Conservation (phyloP, 2,888 invertebrate genomes). For the Dorcus hopei region DNA sequence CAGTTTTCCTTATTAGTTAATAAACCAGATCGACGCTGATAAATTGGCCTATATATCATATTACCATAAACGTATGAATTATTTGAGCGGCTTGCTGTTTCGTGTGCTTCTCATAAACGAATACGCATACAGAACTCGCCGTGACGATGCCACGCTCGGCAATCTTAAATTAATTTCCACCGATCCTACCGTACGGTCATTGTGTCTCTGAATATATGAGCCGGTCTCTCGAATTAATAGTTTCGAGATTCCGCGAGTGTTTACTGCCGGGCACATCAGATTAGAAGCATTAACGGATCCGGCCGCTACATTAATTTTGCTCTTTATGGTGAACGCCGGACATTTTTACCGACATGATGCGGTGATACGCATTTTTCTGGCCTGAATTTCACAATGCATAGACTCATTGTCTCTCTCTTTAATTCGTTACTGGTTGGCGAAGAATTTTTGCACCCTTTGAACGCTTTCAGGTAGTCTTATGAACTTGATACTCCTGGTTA, state of each 20-base stretch:
- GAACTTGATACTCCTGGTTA: no score
- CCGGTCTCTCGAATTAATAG: slow-evolving; percentile 47
- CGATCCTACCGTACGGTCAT: slow-evolving; percentile 34
- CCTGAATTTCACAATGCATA: neutral
- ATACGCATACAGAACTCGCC: neutral
- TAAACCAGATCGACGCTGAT: neutral
- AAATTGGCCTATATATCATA: neutral
- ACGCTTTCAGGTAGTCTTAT: no score
- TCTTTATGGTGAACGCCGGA: slow-evolving; percentile 41
- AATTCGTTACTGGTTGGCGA: no score
- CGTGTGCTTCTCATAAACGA: neutral
- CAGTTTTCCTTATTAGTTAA: no score
- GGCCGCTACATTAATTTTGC: slow-evolving; percentile 48
- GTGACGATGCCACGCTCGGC: slow-evolving; percentile 11
- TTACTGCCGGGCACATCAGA: slow-evolving; percentile 49
- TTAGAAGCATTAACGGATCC: slow-evolving; percentile 49
- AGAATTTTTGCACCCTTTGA: no score
- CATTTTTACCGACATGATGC: slow-evolving; percentile 23
- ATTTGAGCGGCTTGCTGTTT: no score
- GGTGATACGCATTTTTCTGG: slow-evolving; percentile 7
- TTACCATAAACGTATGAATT: slow-evolving; percentile 2
- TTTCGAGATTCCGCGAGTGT: slow-evolving; percentile 48
- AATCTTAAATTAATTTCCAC: slow-evolving; percentile 30
- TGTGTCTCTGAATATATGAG: slow-evolving; percentile 45
- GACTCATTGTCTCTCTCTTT: no score